Evolutionary conservation across 2,113 vertebrate species (phyloP), one percentile per base, ranked within the genome.

Genomic region (Taxidea taxus): DNA sequence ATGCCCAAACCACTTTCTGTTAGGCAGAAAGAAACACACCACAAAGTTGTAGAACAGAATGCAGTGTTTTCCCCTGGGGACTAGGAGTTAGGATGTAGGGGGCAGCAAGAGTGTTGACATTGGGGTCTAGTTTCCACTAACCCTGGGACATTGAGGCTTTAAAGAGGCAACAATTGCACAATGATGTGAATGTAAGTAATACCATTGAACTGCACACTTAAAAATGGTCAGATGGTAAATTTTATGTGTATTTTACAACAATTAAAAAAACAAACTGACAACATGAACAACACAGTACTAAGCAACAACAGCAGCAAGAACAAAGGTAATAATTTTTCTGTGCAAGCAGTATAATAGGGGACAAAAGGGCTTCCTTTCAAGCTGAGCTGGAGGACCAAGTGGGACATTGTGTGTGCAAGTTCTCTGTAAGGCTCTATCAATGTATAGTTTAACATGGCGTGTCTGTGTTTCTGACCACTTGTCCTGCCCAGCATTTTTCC

Each of bases 361-460:
- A 56, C 39, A 49, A 58, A 95, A 54, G 9, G 80, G 31, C 37
- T 66, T 4, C 18, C 15, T 31, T 11, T 58, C 16, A 11, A 42
- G 54, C 8, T 31, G 51, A 54, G n/a, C 20, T 56, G 25, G 6
- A 70, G 49, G 6, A 39, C 14, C 49, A 62, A 29, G 31, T 14
- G 21, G 7, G 4, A 44, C 11, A 31, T 13, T 0, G 3, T 34
- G 15, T 37, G 11, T 34, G 16, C 13, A 16, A 29, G 20, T 20
- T 6, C 37, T 25, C 64, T 78, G 13, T 16, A 60, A 58, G 20
- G 31, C 29, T 18, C 1, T 3, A 13, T 29, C 56, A 12, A 1
- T 0, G 12, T 13, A 4, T 18, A 12, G 23, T 62, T 29, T 10
- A 68, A 39, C 12, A 11, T 0, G 47, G 9, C 14, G 47, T 1